These are phyloP conservation scores for Crax fasciolata DNA, from an alignment of 2,797 vertebrate species.

Conservation along the genomic window DNA sequence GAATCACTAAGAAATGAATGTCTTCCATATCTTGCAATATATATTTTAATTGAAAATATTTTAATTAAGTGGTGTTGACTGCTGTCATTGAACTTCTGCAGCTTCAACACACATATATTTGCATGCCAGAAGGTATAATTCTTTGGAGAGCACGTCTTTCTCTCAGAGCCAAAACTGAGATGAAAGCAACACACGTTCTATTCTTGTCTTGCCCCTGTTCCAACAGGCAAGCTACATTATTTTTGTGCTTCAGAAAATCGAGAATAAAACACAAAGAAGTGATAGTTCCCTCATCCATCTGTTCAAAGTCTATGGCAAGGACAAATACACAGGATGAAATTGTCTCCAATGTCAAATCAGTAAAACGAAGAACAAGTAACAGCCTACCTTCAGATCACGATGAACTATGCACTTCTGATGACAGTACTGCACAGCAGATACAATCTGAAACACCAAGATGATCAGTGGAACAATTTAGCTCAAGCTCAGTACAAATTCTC, in stretches of 20 bases:
- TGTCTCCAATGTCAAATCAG: background rate
- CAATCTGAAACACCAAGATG: conserved; percentile 88
- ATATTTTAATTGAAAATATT: background rate
- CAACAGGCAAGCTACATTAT: background rate
- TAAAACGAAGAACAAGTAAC: background rate
- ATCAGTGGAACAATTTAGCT: conserved; percentile 31
- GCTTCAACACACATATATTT: background rate
- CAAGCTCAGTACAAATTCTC: background rate
- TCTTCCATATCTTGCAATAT: background rate
- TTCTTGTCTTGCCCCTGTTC: background rate
- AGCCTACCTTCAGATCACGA: conserved; percentile 93
- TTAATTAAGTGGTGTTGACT: background rate
- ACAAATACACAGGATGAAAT: background rate
- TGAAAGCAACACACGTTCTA: conserved; percentile 13
- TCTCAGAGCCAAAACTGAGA: conserved; percentile 18
- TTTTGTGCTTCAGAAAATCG: background rate
- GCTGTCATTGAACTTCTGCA: background rate
- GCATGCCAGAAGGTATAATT: background rate
- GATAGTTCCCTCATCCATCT: background rate
- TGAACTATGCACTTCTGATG: conserved; percentile 97
- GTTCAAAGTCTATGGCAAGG: background rate
- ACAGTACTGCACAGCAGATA: conserved; percentile 97
- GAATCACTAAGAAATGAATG: background rate
- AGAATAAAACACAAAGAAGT: conserved; percentile 10
- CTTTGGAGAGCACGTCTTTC: background rate